Conservation (phyloP, 2,888 invertebrate genomes). For the Cyclophora punctaria region DNA sequence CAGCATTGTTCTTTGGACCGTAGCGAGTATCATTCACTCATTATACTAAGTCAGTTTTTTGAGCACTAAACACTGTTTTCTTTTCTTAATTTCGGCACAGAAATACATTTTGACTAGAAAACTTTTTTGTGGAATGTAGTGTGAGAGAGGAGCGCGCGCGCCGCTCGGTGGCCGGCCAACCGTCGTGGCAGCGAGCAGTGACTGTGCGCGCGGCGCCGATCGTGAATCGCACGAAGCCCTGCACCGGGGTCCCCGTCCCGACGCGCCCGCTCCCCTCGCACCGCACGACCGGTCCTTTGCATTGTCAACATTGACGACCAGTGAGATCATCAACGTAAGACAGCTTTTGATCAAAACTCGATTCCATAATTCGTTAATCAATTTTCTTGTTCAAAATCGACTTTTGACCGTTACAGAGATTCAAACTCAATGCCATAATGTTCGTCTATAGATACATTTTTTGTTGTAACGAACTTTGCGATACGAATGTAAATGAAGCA, state of each 20-base stretch:
- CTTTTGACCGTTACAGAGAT: not conserved
- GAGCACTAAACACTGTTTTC: conserved; percentile 35
- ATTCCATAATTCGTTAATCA: conserved; percentile 30
- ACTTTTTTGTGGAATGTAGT: conserved; percentile 44
- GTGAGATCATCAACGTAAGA: conserved; percentile 67
- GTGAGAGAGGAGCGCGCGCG: conserved; percentile 59
- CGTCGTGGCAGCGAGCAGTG: conserved; percentile 57
- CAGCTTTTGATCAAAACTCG: conserved; percentile 46
- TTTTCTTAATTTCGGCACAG: conserved; percentile 25
- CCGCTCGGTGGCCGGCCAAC: conserved; percentile 62
- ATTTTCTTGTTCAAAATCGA: conserved; percentile 3
- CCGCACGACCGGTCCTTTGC: conserved; percentile 65
- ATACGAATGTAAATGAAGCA: too few relatives aligned
- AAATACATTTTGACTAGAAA: conserved; percentile 55
- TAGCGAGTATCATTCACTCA: conserved; percentile 48
- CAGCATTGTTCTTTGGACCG: conserved; percentile 75
- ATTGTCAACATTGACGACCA: conserved; percentile 71
- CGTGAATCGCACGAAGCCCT: conserved; percentile 65
- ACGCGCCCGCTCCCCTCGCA: conserved; percentile 38
- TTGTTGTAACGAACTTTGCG: too few relatives aligned
- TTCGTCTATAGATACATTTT: too few relatives aligned
- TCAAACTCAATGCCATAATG: not conserved
- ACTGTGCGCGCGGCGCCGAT: conserved; percentile 45
- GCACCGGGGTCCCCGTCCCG: conserved; percentile 51
- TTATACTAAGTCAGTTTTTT: conserved; percentile 21